phyloP scores from a whole-genome alignment of 2,888 invertebrate species.

The Brachylomia viminalis region DNA sequence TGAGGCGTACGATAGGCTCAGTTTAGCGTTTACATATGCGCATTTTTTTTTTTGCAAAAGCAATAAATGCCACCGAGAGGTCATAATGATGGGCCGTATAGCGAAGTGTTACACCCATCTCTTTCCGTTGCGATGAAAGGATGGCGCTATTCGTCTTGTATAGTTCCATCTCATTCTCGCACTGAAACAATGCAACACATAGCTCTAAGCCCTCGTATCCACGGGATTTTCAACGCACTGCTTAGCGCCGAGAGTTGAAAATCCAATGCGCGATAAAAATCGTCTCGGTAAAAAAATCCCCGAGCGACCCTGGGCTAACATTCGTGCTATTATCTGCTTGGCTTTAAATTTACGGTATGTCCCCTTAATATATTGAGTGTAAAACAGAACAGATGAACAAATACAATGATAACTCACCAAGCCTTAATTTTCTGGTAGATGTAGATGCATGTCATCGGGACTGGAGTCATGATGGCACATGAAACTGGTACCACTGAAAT shows the following conservation, averaged over 20 bases:
- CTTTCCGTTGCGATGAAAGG: conserved; percentile 19
- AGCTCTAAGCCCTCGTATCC: conserved; percentile 1
- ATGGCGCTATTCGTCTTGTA: conserved; percentile 42
- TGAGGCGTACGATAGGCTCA: neutral
- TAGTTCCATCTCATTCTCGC: conserved; percentile 28
- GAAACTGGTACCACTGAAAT: conserved; percentile 96
- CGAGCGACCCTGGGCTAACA: too few relatives aligned
- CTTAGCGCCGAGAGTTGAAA: neutral
- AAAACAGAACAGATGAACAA: conserved; percentile 36
- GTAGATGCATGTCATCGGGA: conserved; percentile 93
- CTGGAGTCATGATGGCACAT: conserved; percentile 97
- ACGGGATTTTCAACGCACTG: neutral
- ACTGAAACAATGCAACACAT: conserved; percentile 41
- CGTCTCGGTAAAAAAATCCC: neutral
- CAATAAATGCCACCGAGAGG: too few relatives aligned
- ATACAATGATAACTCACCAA: conserved; percentile 81
- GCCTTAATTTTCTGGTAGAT: conserved; percentile 88
- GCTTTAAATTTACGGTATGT: conserved; percentile 17
- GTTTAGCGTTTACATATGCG: neutral
- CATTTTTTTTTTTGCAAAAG: neutral
- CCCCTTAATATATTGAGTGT: conserved; percentile 7
- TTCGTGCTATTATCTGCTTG: neutral
- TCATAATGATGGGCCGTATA: neutral
- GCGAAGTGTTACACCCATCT: conserved; percentile 10
- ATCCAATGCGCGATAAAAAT: neutral